Evolutionary conservation across 2,888 invertebrate species (phyloP), one percentile per base, ranked within the genome.

Genomic region (Neocrepidodera transversa): DNA sequence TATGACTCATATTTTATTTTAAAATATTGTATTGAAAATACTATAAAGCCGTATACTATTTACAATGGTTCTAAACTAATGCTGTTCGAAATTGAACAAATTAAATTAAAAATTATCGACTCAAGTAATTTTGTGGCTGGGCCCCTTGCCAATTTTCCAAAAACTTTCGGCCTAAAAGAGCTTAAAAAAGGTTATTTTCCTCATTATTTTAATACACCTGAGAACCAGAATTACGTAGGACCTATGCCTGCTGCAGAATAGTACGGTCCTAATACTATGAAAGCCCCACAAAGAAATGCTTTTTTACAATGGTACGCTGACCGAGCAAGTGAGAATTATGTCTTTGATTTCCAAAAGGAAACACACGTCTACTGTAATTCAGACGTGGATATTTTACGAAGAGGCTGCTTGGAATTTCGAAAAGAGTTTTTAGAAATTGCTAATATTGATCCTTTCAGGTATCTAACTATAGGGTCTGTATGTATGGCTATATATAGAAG

Each of bases 401-500:
- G 23, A 23, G 23, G 23, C 23, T 23, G 23, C 7, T 23, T 23
- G 23, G 7, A 3, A 5, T 23, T 23, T 23, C 23, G 23, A 23
- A 23, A 23, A n/a, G n/a, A n/a, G n/a, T 23, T 23, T 23, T 23
- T 23, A 23, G 23, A 23, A 23, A 23, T 23, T 5, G 23, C 23
- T 23, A 23, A 23, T 23, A 23, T 23, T 5, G 23, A 23, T 7
- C 23, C 23, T 23, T 23, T 23, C 23, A 23, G 23, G 7, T 23
- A 23, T 23, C 23, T 23, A 7, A 23, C 23, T 23, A 7, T 23
- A 5, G 23, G 36, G 8, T 7, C 35, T 23, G 36, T 50, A 11
- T 50, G 50, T 20, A 50, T 50, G 23, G 23, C 36, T 14, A 36
- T 50, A 20, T 50, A 50, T 14, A 10, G 50, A 1, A 13, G 36